Conservation (phyloP, 2,113 vertebrate species). For the Monopterus albus region DNA sequence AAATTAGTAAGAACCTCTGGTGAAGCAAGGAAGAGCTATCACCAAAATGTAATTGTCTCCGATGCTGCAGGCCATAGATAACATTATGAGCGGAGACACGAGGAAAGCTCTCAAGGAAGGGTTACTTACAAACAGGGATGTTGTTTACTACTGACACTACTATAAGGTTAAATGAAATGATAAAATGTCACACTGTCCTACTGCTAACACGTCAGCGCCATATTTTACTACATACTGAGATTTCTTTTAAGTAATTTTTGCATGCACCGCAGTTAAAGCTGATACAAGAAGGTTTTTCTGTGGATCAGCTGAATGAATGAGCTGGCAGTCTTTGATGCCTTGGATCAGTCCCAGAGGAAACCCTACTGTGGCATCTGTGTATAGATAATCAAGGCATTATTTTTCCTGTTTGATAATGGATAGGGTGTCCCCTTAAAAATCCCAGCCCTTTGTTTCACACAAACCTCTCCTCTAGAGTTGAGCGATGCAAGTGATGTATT, state of each 20-base stretch:
- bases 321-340: constrained; percentile 34
- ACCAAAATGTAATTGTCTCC: constrained; percentile 74
- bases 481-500: not conserved
- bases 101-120: constrained; percentile 35
- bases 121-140: not conserved
- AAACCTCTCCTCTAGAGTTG: too few species aligned
- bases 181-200: not conserved
- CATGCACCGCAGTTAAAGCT: not conserved
- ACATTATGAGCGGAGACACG: constrained; percentile 40
- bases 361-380: not conserved
- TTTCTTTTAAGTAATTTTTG: not conserved
- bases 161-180: constrained; percentile 8
- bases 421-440: constrained; percentile 75
- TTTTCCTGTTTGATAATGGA: constrained; percentile 72
- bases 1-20: constrained; percentile 79
- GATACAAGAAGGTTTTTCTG: not conserved
- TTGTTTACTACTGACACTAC: not conserved
- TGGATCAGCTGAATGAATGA: not conserved
- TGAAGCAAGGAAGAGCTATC: constrained; percentile 71
- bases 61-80: constrained; percentile 58
- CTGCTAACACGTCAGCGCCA: not conserved
- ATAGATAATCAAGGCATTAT: constrained; percentile 68
- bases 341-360: constrained; percentile 36
- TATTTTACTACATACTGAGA: not conserved
- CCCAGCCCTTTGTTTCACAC: constrained; percentile 15